Conservation (phyloP, 2,888 invertebrate species). For the Drosophila mimica region DNA sequence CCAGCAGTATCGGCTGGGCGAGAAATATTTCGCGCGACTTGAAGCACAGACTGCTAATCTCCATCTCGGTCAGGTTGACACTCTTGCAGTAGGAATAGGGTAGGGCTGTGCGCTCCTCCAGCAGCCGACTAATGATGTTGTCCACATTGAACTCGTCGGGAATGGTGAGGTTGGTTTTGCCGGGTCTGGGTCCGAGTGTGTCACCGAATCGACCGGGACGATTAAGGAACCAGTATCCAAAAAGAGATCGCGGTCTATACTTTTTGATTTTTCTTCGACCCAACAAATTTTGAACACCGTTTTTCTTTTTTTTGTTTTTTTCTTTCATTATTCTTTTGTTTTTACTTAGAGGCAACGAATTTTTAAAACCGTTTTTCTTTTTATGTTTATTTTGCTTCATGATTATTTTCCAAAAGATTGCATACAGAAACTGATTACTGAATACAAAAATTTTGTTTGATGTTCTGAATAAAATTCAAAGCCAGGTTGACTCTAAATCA, state of each 20-base stretch:
- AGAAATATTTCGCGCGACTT: slow-evolving; percentile 99
- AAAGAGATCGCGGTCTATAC: not conserved
- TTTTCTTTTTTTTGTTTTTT: not conserved
- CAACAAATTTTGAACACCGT: not conserved
- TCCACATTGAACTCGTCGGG: slow-evolving; percentile 90
- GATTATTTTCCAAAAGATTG: slow-evolving; percentile 11
- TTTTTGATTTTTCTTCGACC: not conserved
- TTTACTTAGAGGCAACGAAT: too few relatives aligned
- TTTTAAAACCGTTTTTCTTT: too few relatives aligned
- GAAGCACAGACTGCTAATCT: slow-evolving; percentile 97
- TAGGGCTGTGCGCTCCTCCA: slow-evolving; percentile 96
- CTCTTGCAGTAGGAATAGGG: slow-evolving; percentile 99
- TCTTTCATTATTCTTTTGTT: too few relatives aligned
- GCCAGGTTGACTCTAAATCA: not conserved
- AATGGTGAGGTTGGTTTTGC: slow-evolving; percentile 48
- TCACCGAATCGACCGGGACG: slow-evolving; percentile 38
- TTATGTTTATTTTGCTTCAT: too few relatives aligned
- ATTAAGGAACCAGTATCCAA: not conserved
- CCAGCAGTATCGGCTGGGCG: slow-evolving; percentile 98
- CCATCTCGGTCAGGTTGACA: slow-evolving; percentile 98
- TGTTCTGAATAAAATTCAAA: not conserved
- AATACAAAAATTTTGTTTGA: slow-evolving; percentile 23
- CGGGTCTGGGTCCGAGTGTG: slow-evolving; percentile 22
- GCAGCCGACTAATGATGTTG: slow-evolving; percentile 96
- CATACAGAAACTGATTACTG: slow-evolving; percentile 15